A percentile compares a stretch with the other conserved stretches of the same genome.
phyloP scores from a whole-genome alignment of 2,888 invertebrate species.

The Ischnura elegans region DNA sequence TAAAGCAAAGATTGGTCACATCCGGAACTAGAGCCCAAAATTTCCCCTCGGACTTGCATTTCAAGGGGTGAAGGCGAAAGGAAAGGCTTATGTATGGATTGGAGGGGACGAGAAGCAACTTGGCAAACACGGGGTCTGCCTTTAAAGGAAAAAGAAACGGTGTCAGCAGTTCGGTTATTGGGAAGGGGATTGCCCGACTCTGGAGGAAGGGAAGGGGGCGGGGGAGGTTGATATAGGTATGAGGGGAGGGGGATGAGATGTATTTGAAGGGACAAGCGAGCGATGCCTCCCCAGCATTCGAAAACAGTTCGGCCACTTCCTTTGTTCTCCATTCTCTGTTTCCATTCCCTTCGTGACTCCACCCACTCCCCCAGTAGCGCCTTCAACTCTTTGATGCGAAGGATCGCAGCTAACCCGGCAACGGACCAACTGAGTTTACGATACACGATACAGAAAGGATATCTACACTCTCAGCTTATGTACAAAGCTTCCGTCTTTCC shows the following conservation, averaged over 20 bases:
- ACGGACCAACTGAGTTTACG: no score
- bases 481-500: no score
- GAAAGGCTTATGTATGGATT: neutral
- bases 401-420: neutral
- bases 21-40: no score
- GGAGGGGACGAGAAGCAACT: slow-evolving; percentile 13
- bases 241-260: neutral
- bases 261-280: neutral
- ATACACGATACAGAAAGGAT: no score
- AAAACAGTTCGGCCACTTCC: slow-evolving; percentile 61
- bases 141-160: slow-evolving; percentile 50
- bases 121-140: slow-evolving; percentile 36
- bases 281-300: slow-evolving; percentile 59
- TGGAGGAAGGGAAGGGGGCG: neutral
- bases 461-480: no score
- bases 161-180: neutral
- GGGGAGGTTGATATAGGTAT: no score
- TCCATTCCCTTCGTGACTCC: neutral
- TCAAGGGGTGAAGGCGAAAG: neutral
- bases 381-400: neutral
- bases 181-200: no score
- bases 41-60: neutral
- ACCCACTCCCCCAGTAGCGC: neutral
- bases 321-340: slow-evolving; percentile 33
- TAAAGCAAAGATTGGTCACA: no score